A percentile compares a stretch with the other conserved stretches of the same genome.
Conservation (phyloP, 1,140 invertebrate genomes). For the Leptoteleia sp. region DNA sequence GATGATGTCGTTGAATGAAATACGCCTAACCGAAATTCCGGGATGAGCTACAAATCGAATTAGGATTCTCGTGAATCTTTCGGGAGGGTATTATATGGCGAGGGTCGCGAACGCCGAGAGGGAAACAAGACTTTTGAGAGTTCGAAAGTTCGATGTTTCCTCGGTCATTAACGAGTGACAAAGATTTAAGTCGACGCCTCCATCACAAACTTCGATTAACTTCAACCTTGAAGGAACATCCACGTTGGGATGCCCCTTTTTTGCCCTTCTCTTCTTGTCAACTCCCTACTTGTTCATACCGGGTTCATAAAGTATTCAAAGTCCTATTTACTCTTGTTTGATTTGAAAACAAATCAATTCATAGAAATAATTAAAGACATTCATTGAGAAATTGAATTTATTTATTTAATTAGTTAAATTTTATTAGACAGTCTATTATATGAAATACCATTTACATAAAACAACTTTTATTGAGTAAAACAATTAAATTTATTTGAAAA, state of each 20-base stretch:
- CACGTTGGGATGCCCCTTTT: neutral
- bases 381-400: too few species aligned
- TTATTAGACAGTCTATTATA: too few species aligned
- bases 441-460: too few species aligned
- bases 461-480: too few species aligned
- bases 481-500: too few species aligned
- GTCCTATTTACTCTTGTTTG: too few species aligned
- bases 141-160: conserved; percentile 54
- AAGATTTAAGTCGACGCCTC: conserved; percentile 48
- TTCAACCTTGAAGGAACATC: conserved; percentile 38
- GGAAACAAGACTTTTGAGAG: conserved; percentile 40
- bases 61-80: conserved; percentile 61
- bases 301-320: too few species aligned
- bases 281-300: too few species aligned
- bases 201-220: conserved; percentile 44
- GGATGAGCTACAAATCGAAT: conserved; percentile 60
- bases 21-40: conserved; percentile 54
- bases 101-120: conserved; percentile 19
- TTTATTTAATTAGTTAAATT: too few species aligned
- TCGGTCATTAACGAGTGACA: conserved; percentile 45
- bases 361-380: too few species aligned
- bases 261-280: neutral
- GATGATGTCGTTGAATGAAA: conserved; percentile 44
- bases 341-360: too few species aligned
- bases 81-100: conserved; percentile 27